Conservation (phyloP, 2,113 vertebrate genomes). For the Centropus bengalensis region DNA sequence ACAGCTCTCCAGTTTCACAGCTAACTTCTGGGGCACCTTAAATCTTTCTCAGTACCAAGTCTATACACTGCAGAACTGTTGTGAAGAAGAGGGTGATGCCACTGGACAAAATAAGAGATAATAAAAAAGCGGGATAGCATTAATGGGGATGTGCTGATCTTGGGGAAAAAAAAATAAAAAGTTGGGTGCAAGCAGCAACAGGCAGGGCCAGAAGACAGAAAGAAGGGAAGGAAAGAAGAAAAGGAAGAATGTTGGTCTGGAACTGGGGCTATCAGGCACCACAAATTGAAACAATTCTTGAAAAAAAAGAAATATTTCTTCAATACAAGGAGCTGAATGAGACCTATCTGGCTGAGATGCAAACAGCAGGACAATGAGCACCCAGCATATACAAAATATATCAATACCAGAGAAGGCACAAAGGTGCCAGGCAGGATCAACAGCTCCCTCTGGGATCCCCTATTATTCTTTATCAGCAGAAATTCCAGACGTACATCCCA, state of each 20-base stretch:
- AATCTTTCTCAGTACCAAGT: not conserved
- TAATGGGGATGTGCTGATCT: rapidly evolving
- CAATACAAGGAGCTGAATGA: not conserved
- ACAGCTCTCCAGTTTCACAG: not conserved
- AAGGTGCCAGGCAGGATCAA: not conserved
- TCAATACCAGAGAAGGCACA: not conserved
- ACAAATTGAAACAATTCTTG: not conserved
- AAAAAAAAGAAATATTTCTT: not conserved
- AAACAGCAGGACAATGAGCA: not conserved
- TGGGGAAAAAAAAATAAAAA: not conserved
- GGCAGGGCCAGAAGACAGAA: not conserved
- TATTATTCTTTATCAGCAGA: not conserved
- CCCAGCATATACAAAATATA: not conserved
- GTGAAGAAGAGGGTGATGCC: not conserved
- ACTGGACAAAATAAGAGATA: not conserved
- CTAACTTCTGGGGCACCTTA: not conserved
- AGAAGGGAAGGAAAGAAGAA: not conserved
- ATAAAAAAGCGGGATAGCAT: not conserved
- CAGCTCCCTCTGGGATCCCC: not conserved
- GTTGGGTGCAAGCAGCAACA: not conserved
- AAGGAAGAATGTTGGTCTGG: not conserved
- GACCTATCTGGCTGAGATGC: not conserved
- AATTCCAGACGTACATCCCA: not conserved
- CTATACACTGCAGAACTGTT: not conserved
- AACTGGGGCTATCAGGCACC: not conserved